Evolutionary conservation across 2,888 invertebrate genomes (phyloP), one percentile per base, ranked within the genome.

Genomic region (Protula sp.): DNA sequence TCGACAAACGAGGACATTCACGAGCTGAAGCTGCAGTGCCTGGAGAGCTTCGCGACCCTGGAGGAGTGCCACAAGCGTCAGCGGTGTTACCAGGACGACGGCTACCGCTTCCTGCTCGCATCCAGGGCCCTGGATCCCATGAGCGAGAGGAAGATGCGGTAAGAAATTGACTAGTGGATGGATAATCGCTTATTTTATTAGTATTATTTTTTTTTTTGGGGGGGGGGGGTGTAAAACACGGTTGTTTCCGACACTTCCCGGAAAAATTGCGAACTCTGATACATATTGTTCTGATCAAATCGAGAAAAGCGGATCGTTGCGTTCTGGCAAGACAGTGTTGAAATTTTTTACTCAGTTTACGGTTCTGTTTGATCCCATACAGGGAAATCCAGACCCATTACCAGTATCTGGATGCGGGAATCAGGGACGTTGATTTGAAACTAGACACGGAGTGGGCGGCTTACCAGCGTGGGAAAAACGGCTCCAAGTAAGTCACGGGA

Each of bases 371-470:
- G n/a, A n/a, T n/a, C n/a, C n/a, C n/a, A n/a, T n/a, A n/a, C n/a
- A 83, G 86, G 0, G 87, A 88, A 9, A 85, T 93, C 2, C 86
- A 88, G 71, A 87, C 87, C 57, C 83, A 87, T 57, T 69, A 70
- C 54, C 75, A 77, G 70, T 88, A 89, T 70, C 86, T 91, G 30
- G 88, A 90, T 66, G 87, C 86, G 0, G 91, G 91, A 70, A 74
- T 92, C 3, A 84, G 85, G 2, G 88, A 89, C 73, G 87, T 89
- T 0, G 87, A 88, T 64, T 85, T 86, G 61, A 86, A 87, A 1
- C 83, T 93, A 2, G 90, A 92, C 74, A 84, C 87, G 55, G 88
- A 90, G 68, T 92, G 91, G 91, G 86, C 87, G 30, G 86, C 85
- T 61, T 85, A 74, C 58, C 68, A 72, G 59, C 65, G 65, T 30